Conservation (phyloP, 2,888 invertebrate species). For the Cyaniris semiargus region DNA sequence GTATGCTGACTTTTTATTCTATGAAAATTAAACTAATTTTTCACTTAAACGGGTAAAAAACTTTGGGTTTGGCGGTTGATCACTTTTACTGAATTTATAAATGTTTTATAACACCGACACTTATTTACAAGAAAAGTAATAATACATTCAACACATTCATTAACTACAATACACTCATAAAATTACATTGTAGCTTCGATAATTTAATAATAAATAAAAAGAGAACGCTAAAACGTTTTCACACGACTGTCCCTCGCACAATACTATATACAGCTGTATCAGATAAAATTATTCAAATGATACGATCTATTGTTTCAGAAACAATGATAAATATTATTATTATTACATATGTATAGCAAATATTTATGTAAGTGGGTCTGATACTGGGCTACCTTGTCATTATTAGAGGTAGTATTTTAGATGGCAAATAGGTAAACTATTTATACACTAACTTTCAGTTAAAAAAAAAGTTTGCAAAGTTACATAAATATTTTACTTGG, state of each 20-base stretch:
- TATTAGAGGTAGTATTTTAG: conserved; percentile 26
- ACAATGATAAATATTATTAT: conserved; percentile 77
- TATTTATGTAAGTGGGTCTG: conserved; percentile 70
- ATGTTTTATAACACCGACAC: neutral
- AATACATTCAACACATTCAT: neutral
- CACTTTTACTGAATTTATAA: neutral
- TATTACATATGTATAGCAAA: conserved; percentile 70
- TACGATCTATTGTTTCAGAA: conserved; percentile 76
- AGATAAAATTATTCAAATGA: conserved; percentile 78
- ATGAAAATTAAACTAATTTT: neutral
- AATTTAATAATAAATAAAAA: conserved; percentile 19
- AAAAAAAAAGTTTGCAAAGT: too few species aligned
- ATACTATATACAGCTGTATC: conserved; percentile 66
- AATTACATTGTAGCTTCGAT: conserved; percentile 9
- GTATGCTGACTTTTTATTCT: neutral
- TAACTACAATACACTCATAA: neutral
- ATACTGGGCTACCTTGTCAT: conserved; percentile 42
- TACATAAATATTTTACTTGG: too few species aligned
- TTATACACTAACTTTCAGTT: too few species aligned
- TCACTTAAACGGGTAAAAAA: neutral
- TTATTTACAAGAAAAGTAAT: neutral
- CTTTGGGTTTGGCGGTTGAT: neutral
- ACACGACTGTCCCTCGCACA: conserved; percentile 45
- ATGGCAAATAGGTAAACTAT: neutral
- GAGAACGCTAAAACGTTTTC: conserved; percentile 33